A percentile compares a stretch with the other conserved stretches of the same genome.
These are phyloP conservation scores for Habrosyne pyritoides DNA, from an alignment of 2,888 invertebrate genomes.

Conservation along the genomic window DNA sequence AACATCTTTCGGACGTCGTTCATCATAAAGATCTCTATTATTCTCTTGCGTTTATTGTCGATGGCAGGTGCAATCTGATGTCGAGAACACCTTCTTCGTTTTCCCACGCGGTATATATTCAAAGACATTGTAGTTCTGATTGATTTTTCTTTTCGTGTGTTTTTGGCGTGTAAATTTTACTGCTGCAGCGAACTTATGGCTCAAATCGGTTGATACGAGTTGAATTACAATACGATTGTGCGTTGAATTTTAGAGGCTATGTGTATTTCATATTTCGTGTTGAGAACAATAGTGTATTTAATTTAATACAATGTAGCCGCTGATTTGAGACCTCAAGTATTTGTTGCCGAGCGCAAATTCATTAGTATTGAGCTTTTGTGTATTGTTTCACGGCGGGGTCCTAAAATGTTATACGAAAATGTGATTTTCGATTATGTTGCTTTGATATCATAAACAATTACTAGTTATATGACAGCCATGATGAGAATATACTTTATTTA, in stretches of 20 bases:
- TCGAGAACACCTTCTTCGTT: slow-evolving; percentile 60
- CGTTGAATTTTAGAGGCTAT: slow-evolving; percentile 23
- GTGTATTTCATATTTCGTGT: slow-evolving; percentile 8
- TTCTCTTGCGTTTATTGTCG: slow-evolving; percentile 28
- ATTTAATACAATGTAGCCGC: not conserved
- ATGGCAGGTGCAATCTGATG: slow-evolving; percentile 60
- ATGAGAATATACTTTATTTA: too few relatives aligned
- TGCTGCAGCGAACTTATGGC: slow-evolving; percentile 35
- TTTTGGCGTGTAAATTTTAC: slow-evolving; percentile 33
- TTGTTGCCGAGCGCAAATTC: not conserved
- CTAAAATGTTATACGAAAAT: not conserved
- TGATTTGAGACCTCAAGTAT: not conserved
- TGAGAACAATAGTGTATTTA: slow-evolving; percentile 11
- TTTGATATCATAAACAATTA: too few relatives aligned
- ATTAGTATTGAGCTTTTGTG: not conserved
- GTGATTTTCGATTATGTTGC: not conserved
- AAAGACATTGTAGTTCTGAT: slow-evolving; percentile 41
- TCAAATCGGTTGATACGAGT: slow-evolving; percentile 32
- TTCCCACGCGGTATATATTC: slow-evolving; percentile 61
- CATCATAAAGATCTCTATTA: slow-evolving; percentile 57
- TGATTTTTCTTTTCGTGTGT: slow-evolving; percentile 42
- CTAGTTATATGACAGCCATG: too few relatives aligned
- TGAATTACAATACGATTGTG: slow-evolving; percentile 37
- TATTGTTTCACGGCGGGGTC: not conserved
- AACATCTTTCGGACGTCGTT: slow-evolving; percentile 61